Evolutionary conservation across 1,140 invertebrate species (phyloP).

Genomic region (Trachymyrmex cornetzi): DNA sequence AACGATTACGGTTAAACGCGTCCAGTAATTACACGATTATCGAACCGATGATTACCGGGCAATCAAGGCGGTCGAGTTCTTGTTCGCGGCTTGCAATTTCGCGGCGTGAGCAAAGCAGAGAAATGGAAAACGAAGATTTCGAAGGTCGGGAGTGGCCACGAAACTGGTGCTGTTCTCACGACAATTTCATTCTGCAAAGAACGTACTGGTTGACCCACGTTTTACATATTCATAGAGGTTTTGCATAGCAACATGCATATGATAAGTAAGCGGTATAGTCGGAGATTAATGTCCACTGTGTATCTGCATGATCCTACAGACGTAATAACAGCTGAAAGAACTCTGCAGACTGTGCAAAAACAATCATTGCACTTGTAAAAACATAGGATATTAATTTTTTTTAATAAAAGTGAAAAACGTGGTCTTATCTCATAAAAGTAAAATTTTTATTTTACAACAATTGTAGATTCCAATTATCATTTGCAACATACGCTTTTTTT

Average conservation of each 20-base stretch:
- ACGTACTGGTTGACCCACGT: background rate
- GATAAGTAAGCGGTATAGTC: conserved; percentile 33
- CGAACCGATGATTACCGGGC: conserved; percentile 12
- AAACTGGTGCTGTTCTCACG: background rate
- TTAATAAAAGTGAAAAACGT: background rate
- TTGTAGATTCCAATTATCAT: background rate
- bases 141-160: background rate
- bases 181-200: conserved; percentile 24
- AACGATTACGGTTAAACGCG: conserved; percentile 75
- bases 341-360: background rate
- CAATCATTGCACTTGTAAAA: conserved; percentile 18
- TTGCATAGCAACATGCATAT: conserved; percentile 44
- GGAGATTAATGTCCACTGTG: conserved; percentile 6
- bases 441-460: background rate
- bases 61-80: conserved; percentile 18
- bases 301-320: conserved; percentile 4
- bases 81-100: conserved; percentile 25
- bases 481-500: background rate
- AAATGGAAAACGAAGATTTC: conserved; percentile 32
- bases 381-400: background rate
- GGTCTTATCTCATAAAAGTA: background rate
- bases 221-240: conserved; percentile 50
- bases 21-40: conserved; percentile 59
- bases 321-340: conserved; percentile 7
- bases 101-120: background rate